A percentile compares a stretch with the other conserved stretches of the same genome.
Conservation (phyloP, 2,797 vertebrate species). For the Danio aesculapii region DNA sequence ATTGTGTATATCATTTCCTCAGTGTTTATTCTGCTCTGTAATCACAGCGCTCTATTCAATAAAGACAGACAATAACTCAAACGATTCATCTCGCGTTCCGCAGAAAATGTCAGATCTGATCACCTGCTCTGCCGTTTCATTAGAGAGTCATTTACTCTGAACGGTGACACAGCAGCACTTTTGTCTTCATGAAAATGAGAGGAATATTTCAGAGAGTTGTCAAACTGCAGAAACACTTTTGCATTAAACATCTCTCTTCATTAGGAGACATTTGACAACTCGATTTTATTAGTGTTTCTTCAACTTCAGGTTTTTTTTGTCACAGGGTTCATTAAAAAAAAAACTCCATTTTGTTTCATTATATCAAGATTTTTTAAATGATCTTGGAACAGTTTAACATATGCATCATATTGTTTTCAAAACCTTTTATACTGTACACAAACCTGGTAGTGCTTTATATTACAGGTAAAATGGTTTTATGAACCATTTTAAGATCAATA, state of each 20-base stretch:
- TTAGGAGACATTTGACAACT: conserved; percentile 7
- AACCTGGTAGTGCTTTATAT: no score
- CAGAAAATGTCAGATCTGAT: conserved; percentile 68
- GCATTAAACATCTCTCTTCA: conserved; percentile 24
- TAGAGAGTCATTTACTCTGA: conserved; percentile 25
- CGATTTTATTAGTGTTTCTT: conserved; percentile 23
- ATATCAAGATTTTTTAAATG: no score
- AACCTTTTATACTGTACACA: no score
- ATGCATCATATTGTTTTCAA: no score
- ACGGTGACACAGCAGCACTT: background rate
- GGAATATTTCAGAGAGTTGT: background rate
- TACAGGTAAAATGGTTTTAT: no score
- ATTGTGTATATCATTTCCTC: conserved; percentile 47
- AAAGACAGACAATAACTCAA: conserved; percentile 59
- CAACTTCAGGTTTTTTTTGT: background rate
- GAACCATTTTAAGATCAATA: no score
- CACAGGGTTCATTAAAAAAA: background rate
- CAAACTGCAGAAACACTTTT: conserved; percentile 13
- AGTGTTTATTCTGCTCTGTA: conserved; percentile 61
- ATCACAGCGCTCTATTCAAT: conserved; percentile 66
- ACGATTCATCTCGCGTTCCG: conserved; percentile 53
- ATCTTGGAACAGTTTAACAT: no score
- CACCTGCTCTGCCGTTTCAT: conserved; percentile 54
- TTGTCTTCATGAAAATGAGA: conserved; percentile 19
- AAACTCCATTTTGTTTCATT: no score